Conservation (phyloP, 1,140 invertebrate species). For the Berghia stephanieae region DNA sequence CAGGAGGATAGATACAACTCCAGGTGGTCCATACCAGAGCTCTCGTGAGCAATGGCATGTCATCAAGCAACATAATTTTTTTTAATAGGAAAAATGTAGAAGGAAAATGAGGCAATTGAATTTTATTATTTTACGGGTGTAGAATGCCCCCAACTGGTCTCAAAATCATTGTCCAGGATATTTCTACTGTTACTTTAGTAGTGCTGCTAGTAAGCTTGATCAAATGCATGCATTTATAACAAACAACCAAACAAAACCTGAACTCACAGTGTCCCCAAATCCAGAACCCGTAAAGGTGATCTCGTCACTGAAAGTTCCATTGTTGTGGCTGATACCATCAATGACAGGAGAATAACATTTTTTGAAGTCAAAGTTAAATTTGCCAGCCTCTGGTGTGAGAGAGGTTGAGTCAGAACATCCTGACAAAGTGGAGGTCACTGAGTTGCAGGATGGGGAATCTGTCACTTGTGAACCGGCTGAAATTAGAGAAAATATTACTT, state of each 20-base stretch:
- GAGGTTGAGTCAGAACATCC: slow-evolving; percentile 30
- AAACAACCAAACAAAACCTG: background rate
- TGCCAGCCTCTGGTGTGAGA: background rate
- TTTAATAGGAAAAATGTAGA: no score
- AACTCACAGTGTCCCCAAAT: slow-evolving; percentile 35
- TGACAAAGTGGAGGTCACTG: background rate
- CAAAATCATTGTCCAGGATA: no score
- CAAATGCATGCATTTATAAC: no score
- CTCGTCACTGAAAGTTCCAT: slow-evolving; percentile 37
- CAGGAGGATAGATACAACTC: no score
- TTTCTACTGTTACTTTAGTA: no score
- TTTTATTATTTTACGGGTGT: no score
- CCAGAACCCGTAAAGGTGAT: slow-evolving; percentile 43
- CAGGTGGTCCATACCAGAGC: no score
- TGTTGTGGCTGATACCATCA: slow-evolving; percentile 29
- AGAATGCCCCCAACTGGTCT: no score
- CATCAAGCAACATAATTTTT: no score
- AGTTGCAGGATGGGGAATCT: background rate
- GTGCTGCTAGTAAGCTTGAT: no score
- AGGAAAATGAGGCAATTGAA: no score
- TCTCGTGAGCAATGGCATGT: no score
- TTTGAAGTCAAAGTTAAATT: slow-evolving; percentile 46
- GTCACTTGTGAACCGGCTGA: background rate
- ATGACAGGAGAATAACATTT: slow-evolving; percentile 46
- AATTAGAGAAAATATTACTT: background rate